Base-by-base conservation (phyloP, 2,797 vertebrate genomes). In the Holocentrus rufus region DNA sequence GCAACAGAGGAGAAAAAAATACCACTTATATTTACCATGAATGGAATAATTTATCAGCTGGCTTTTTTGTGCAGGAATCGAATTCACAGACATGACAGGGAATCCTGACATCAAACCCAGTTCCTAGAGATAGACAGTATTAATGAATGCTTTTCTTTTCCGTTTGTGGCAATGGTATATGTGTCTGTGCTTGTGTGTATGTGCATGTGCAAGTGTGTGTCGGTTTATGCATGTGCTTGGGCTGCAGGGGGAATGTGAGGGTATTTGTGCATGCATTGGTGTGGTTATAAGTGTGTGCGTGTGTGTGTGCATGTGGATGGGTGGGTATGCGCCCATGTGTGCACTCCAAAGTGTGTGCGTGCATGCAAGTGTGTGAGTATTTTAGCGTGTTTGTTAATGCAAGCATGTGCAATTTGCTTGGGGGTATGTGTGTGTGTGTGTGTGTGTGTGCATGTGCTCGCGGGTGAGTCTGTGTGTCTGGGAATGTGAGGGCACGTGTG, bases 1-100 rank as follows among this genome's bases (percentile, higher is more conserved):
- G 92, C 84, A 85, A 60, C 87, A 81, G 82, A 91, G 89, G 67
- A 71, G 83, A 89, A 92, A 92, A 92, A 88, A 64, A 36, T 31
- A 23, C 65, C 54, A 72, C 1, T 20, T 27, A 30, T 75, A 52
- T 23, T 30, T 65, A 20, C 25, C 49, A 30, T 31, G 2, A 65
- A 78, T 72, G 7, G 3, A 30, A 30, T 30, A 2, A 44, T 15
- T 15, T 4, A 44, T 44, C 42, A 15, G 42, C 3, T 44, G 14
- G 14, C 42, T 44, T 44, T 4, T 15, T 44, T 13, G 42, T 44
- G 42, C 13, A 15, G 14, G 5, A 17, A 44, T 44, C 13, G 15
- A 13, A 13, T 42, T 42, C 14, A 42, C 39, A 42, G 11, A 11
- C 39, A 42, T 15, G 71, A 77, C 61, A 61, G n/a, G 18, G 61